phyloP scores from a whole-genome alignment of 2,888 invertebrate genomes.

The Spodoptera littoralis region DNA sequence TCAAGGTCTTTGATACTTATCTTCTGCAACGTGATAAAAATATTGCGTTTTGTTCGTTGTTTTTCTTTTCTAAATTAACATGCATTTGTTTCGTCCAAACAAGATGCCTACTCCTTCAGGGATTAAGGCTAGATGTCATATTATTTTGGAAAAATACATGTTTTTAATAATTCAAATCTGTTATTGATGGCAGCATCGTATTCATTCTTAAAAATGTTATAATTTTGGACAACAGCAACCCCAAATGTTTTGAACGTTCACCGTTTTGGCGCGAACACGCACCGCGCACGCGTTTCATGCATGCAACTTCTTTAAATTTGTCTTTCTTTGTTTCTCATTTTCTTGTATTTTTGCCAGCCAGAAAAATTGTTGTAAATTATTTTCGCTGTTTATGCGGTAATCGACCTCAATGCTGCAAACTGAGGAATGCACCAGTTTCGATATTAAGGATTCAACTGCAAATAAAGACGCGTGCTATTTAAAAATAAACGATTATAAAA shows the following conservation, averaged over 20 bases:
- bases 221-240: no score
- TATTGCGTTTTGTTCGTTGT: no score
- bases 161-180: no score
- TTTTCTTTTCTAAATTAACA: no score
- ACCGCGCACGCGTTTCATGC: constrained; percentile 7
- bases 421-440: constrained; percentile 1
- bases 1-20: constrained; percentile 13
- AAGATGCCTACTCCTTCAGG: no score
- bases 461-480: constrained; percentile 1
- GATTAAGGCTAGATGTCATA: no score
- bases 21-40: no score
- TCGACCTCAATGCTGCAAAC: constrained; percentile 7
- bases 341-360: constrained; percentile 24
- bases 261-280: not conserved
- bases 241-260: no score
- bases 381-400: constrained; percentile 4
- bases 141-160: no score
- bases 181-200: no score
- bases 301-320: not conserved
- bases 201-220: no score
- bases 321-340: constrained; percentile 1
- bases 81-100: not conserved
- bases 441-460: constrained; percentile 6
- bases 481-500: not conserved
- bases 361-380: constrained; percentile 13